Conservation (phyloP, 1,140 invertebrate species). For the Drosophila albomicans region DNA sequence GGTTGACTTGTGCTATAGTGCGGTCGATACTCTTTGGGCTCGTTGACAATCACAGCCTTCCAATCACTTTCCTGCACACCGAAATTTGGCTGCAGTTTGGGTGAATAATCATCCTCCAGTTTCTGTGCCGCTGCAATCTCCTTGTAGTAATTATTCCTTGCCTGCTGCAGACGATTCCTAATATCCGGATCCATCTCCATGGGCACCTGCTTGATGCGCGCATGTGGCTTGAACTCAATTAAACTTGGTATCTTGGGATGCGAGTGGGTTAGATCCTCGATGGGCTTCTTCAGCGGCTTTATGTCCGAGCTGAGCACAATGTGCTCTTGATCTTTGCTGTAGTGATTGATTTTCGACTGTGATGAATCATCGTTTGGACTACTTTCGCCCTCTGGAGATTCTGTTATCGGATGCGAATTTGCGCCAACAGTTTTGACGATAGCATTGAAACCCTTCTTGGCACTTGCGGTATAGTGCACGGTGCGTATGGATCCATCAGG, state of each 20-base stretch:
- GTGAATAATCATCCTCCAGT: conserved; percentile 45
- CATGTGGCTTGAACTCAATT: conserved; percentile 81
- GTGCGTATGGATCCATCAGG: conserved; percentile 88
- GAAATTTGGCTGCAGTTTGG: conserved; percentile 52
- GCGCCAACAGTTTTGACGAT: conserved; percentile 87
- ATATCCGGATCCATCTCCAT: conserved; percentile 81
- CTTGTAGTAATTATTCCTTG: conserved; percentile 77
- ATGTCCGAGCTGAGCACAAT: conserved; percentile 84
- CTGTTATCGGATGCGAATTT: conserved; percentile 85
- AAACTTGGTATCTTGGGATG: conserved; percentile 80
- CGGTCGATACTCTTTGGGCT: conserved; percentile 69
- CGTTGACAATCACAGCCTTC: conserved; percentile 75
- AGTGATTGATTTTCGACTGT: conserved; percentile 85
- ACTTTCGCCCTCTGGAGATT: conserved; percentile 65
- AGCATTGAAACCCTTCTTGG: conserved; percentile 88
- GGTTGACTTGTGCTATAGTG: conserved; percentile 58
- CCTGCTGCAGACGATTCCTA: conserved; percentile 64
- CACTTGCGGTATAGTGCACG: conserved; percentile 88
- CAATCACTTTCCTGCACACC: conserved; percentile 73
- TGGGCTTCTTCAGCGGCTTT: conserved; percentile 72
- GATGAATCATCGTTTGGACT: conserved; percentile 73
- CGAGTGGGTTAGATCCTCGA: conserved; percentile 77
- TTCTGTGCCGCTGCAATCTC: conserved; percentile 66
- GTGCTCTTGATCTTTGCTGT: conserved; percentile 83
- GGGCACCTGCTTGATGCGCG: conserved; percentile 79